These are phyloP conservation scores for Rugalucina vietnamica DNA, from an alignment of 2,888 invertebrate genomes.

Conservation along the genomic window DNA sequence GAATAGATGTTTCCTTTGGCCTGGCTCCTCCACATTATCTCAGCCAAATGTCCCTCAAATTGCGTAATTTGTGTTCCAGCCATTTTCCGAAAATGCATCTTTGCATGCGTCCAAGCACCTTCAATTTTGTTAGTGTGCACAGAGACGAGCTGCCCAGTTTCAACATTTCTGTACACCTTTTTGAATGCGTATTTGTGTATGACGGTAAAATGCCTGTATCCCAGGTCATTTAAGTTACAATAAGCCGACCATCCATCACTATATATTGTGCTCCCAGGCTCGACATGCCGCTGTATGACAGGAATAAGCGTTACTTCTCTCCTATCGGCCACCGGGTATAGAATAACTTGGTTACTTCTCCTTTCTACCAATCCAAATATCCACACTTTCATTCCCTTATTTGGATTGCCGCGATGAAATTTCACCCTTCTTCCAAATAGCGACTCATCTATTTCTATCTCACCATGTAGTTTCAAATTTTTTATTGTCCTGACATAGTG, in stretches of 20 bases:
- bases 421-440: slow-evolving; percentile 32
- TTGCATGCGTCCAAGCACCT: slow-evolving; percentile 53
- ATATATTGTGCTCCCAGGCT: slow-evolving; percentile 26
- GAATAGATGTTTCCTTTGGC: neutral
- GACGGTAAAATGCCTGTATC: slow-evolving; percentile 37
- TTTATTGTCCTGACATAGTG: neutral
- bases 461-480: neutral
- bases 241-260: slow-evolving; percentile 34
- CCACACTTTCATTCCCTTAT: slow-evolving; percentile 42
- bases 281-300: slow-evolving; percentile 29
- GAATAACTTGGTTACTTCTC: slow-evolving; percentile 24
- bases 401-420: slow-evolving; percentile 41
- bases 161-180: slow-evolving; percentile 23
- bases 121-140: slow-evolving; percentile 36
- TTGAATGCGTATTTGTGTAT: slow-evolving; percentile 29
- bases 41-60: slow-evolving; percentile 11
- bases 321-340: slow-evolving; percentile 24
- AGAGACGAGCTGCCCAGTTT: slow-evolving; percentile 10
- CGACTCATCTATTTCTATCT: neutral
- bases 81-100: slow-evolving; percentile 41
- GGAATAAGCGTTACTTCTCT: slow-evolving; percentile 7
- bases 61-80: neutral
- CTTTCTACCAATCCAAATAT: slow-evolving; percentile 47
- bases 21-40: slow-evolving; percentile 15
- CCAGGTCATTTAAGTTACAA: slow-evolving; percentile 11